phyloP scores from a whole-genome alignment of 1,140 invertebrate species.

The Tetramorium alpestre region DNA sequence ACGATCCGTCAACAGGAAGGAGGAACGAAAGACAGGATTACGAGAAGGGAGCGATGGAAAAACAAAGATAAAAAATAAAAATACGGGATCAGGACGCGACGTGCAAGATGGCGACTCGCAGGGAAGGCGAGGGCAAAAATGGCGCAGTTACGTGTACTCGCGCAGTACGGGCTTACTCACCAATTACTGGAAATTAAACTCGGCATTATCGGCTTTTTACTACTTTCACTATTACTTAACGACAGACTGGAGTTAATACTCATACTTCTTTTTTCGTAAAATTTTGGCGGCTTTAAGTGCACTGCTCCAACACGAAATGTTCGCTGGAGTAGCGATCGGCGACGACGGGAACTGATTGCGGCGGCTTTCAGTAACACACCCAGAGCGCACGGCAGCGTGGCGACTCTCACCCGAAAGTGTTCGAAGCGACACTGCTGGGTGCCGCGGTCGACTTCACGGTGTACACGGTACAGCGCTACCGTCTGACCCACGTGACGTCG shows the following conservation, averaged over 20 bases:
- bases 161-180: constrained; percentile 76
- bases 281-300: constrained; percentile 77
- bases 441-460: neutral
- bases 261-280: constrained; percentile 85
- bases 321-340: constrained; percentile 66
- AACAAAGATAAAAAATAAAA: neutral
- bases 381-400: neutral
- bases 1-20: neutral
- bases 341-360: constrained; percentile 31
- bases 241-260: constrained; percentile 84
- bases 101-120: constrained; percentile 72
- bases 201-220: constrained; percentile 85
- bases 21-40: neutral
- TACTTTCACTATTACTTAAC: constrained; percentile 85
- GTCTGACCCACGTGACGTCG: constrained; percentile 23
- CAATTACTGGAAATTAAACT: constrained; percentile 85
- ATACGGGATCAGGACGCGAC: constrained; percentile 40
- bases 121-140: constrained; percentile 72
- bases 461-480: neutral
- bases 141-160: constrained; percentile 67
- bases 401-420: neutral
- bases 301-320: constrained; percentile 59
- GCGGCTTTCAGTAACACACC: constrained; percentile 2
- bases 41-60: neutral
- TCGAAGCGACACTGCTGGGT: constrained; percentile 49